Evolutionary conservation across 1,140 invertebrate species (phyloP), one percentile per base, ranked within the genome.

Genomic region (Drosophila jambulina): DNA sequence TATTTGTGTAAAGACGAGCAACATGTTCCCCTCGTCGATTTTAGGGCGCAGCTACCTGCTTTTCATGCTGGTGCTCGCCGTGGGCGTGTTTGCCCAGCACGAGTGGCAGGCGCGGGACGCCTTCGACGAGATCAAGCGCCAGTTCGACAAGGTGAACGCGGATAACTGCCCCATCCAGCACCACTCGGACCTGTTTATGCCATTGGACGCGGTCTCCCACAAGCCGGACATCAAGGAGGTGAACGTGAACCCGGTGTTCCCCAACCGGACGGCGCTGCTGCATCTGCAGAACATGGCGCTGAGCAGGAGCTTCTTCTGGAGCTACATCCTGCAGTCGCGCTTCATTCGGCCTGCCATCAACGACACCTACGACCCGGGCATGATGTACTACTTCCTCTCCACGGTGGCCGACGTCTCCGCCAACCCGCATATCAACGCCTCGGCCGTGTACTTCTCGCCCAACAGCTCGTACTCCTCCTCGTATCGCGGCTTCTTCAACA

Each of bases 361-460:
- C 91, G 97, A 98, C 84, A 97, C 97, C 0, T 97, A 98, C 75
- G 98, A 99, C 94, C 98, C 98, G 1, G 98, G 98, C 60, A 97
- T 99, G 95, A 98, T 99, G 97, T 99, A 99, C 92, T 99, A 99
- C 88, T 99, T 99, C 88, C 93, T 99, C 21, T 99, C 98, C 2
- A 96, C 97, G 0, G 97, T 99, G 0, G 98, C 99, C 1, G 98
- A 99, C 93, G 97, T 99, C 1, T 97, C 98, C 1, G 95, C 98
- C 1, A 99, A 98, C 94, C 96, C 96, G 0, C 96, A 96, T 75
- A 96, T 99, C 61, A 99, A 99, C 93, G 97, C 97, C 53, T 98
- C 97, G 91, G 96, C 97, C 0, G 95, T 99, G 64, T 99, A 99
- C 93, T 99, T 99, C 91, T 96, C 98, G 21, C 97, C 98, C 2